Conservation (phyloP, 1,140 invertebrate species). For the Drosophila chauvacae region DNA sequence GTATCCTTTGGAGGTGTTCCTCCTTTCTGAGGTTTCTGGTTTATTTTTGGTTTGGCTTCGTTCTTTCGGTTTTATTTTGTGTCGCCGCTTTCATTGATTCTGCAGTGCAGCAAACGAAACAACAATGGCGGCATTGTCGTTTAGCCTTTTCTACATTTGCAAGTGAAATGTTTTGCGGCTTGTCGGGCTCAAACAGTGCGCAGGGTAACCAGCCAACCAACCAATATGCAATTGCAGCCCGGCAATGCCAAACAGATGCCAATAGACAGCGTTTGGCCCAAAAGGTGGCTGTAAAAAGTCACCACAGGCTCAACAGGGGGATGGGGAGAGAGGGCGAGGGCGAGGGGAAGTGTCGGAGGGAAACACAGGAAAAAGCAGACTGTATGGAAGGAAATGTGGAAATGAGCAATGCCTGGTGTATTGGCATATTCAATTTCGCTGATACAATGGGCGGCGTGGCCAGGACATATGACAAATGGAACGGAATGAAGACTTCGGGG, state of each 20-base stretch:
- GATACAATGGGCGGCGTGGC: conserved; percentile 36
- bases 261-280: conserved; percentile 45
- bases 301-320: conserved; percentile 4
- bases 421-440: conserved; percentile 57
- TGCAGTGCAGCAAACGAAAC: conserved; percentile 48
- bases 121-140: conserved; percentile 60
- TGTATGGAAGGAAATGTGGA: conserved; percentile 43
- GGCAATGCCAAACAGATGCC: conserved; percentile 47
- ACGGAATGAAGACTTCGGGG: not conserved
- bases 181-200: conserved; percentile 50
- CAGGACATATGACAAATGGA: conserved; percentile 31
- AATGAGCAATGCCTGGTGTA: conserved; percentile 51
- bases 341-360: conserved; percentile 3
- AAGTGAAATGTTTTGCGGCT: conserved; percentile 76
- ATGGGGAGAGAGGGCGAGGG: not conserved
- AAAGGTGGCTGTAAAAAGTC: conserved; percentile 31
- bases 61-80: conserved; percentile 14
- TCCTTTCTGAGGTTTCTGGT: conserved; percentile 7
- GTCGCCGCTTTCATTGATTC: conserved; percentile 65
- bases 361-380: conserved; percentile 33
- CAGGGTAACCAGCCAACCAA: conserved; percentile 31
- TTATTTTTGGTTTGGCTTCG: conserved; percentile 12
- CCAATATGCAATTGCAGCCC: conserved; percentile 73
- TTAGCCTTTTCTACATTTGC: conserved; percentile 69
- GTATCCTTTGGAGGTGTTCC: conserved; percentile 26